Base-by-base conservation (phyloP, 2,888 invertebrate genomes). In the Diploptera punctata region DNA sequence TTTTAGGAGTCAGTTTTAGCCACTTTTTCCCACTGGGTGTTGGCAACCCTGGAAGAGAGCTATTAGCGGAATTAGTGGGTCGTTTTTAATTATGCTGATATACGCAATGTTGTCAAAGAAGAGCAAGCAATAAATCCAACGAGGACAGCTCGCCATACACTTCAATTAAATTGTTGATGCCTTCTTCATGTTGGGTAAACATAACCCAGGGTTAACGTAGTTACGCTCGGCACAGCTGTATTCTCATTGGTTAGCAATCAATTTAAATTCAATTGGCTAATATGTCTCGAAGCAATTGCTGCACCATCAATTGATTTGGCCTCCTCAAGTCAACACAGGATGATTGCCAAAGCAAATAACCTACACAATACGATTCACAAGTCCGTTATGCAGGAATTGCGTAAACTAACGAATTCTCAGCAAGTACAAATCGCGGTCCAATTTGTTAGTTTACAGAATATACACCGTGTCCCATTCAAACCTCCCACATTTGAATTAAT, bases 281-380 rank as follows among this genome's bases (percentile, higher is more conserved):
- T 44, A 67, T 43, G 71, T 71, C 71, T 67, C 71, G 54, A 71
- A 71, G 71, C 68, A 57, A 29, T 57, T 57, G 57, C 57, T 57
- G n/a, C n/a, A 29, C n/a, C 57, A 29, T 57, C 57, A 57, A 16
- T 57, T 57, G 57, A 57, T 57, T 57, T 57, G 57, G 57, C 31
- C 31, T 57, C 52, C 52, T 52, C 52, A 24, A 52, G 21, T 24
- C 57, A 57, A 57, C 57, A 47, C 57, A 57, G 57, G 26, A n/a
- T 31, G n/a, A 33, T 33, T 33, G 7, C 5, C 33, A 33, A 33
- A 33, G 10, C 33, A 33, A 33, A 10, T 33, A 33, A 33, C 33
- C 10, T 33, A 33, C 5, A n/a, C n/a, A n/a, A n/a, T n/a, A n/a
- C n/a, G n/a, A n/a, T n/a, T n/a, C n/a, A n/a, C n/a, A n/a, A n/a